Base-by-base conservation (phyloP, 2,888 invertebrate genomes). In the Vanessa cardui region DNA sequence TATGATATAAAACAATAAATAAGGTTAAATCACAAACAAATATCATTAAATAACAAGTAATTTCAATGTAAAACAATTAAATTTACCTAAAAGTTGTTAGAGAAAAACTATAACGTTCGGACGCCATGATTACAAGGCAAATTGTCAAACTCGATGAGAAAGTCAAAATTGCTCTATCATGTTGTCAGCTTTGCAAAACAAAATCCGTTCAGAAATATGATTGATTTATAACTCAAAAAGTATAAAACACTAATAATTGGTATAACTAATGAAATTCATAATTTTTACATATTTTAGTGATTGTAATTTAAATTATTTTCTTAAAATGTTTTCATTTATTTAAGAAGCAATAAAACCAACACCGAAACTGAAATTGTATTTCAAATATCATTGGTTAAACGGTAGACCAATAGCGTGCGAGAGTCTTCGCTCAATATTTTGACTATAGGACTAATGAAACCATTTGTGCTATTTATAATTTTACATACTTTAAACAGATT, bases 51-150 rank as follows among this genome's bases (percentile, higher is more conserved):
- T 33, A 44, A 18, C 12, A 49, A 26, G 33, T 31, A 44, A 58
- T 18, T 58, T 52, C n/a, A 50, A 21, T 54, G 12, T 33, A 33
- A 58, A 65, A 26, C 50, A 60, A 49, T 39, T 58, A 52, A 77
- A 74, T 78, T 87, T 91, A 94, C 94, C 94, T 94, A 85, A 94
- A 94, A 82, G 94, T 94, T 75, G 94, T 99, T 76, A 99, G 94
- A 64, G 99, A 99, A 93, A 99, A 99, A 94, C 99, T 99, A 84
- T 99, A 99, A 81, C 99, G 95, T 90, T 99, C 98, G 62, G 98
- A 97, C 92, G 97, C 96, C 98, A 98, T 98, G 94, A 94, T 96
- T 94, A 94, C 94, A 93, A 92, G 90, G 94, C 94, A 89, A 76
- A 75, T 76, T 80, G 79, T 79, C 78, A 81, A 77, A 73, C 50